Conservation (phyloP, 30 jellyfish, hydroid and myxozoan species). For the Chironex yamaguchii region DNA sequence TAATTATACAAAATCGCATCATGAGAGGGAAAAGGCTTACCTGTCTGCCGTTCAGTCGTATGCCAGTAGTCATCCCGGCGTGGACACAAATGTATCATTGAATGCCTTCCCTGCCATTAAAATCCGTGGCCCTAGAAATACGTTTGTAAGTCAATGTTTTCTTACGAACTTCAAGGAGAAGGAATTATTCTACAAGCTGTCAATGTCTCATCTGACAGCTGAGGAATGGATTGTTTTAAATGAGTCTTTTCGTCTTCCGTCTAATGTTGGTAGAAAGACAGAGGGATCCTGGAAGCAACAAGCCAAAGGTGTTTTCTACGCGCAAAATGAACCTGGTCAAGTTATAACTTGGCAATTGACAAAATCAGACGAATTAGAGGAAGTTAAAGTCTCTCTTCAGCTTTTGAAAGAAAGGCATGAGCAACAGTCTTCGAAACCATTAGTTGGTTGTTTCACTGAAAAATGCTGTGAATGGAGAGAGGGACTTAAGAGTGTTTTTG, state of each 20-base stretch:
- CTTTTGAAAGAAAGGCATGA: conserved; percentile 83
- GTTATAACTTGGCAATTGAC: conserved; percentile 91
- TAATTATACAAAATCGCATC: conserved; percentile 56
- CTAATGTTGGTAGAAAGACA: conserved; percentile 86
- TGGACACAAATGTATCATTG: conserved; percentile 21
- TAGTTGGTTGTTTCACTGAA: conserved; percentile 88
- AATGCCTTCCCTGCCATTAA: conserved; percentile 77
- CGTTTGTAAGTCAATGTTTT: conserved; percentile 92
- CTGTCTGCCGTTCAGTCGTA: conserved; percentile 69
- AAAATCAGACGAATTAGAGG: conserved; percentile 67
- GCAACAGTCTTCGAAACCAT: conserved; percentile 61
- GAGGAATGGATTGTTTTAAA: conserved; percentile 85
- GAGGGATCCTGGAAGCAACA: conserved; percentile 93
- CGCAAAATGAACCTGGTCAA: conserved; percentile 89
- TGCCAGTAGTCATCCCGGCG: conserved; percentile 72
- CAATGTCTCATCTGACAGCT: conserved; percentile 92
- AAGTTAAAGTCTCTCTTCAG: conserved; percentile 66
- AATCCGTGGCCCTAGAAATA: conserved; percentile 85
- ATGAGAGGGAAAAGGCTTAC: conserved; percentile 74
- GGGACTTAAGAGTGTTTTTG: conserved; percentile 65
- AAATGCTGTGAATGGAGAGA: conserved; percentile 92
- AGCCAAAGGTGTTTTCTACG: conserved; percentile 70
- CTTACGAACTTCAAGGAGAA: conserved; percentile 87
- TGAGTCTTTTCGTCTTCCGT: conserved; percentile 72
- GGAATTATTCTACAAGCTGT: conserved; percentile 82